These are phyloP conservation scores for Solea senegalensis DNA, from an alignment of 2,113 vertebrate genomes.

Conservation along the genomic window DNA sequence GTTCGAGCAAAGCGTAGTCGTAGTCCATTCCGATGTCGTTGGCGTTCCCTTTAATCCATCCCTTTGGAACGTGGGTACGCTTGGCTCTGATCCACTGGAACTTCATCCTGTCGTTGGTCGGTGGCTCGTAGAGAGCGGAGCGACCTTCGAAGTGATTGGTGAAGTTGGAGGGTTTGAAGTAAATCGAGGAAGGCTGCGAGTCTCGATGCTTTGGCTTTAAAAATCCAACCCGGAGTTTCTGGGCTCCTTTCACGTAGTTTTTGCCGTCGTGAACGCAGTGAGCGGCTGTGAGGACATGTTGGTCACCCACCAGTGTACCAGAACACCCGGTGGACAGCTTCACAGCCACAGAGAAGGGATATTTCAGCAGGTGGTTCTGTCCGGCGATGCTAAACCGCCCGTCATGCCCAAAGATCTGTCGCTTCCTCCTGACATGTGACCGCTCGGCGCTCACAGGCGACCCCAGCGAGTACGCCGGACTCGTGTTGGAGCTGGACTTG, in stretches of 20 bases:
- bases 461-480: slow-evolving; percentile 39
- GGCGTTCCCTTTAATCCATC: slow-evolving; percentile 96
- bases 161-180: slow-evolving; percentile 44
- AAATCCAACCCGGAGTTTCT: slow-evolving; percentile 94
- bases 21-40: slow-evolving; percentile 99
- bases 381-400: slow-evolving; percentile 94
- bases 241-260: slow-evolving; percentile 95
- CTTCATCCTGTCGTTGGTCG: slow-evolving; percentile 85
- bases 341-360: slow-evolving; percentile 93
- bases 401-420: slow-evolving; percentile 95
- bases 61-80: slow-evolving; percentile 96
- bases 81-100: slow-evolving; percentile 98
- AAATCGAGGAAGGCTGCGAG: slow-evolving; percentile 42
- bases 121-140: slow-evolving; percentile 40
- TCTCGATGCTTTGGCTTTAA: slow-evolving; percentile 88
- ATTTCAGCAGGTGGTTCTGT: slow-evolving; percentile 90
- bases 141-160: slow-evolving; percentile 70
- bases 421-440: slow-evolving; percentile 81
- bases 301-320: slow-evolving; percentile 91
- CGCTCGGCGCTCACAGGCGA: slow-evolving; percentile 28
- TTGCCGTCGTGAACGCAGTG: slow-evolving; percentile 97
- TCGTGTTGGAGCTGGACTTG: slow-evolving; percentile 25
- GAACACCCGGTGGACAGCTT: slow-evolving; percentile 97
- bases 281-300: slow-evolving; percentile 93
- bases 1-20: slow-evolving; percentile 95